phyloP scores from a whole-genome alignment of 2,113 vertebrate genomes.

The Diadophis punctatus region DNA sequence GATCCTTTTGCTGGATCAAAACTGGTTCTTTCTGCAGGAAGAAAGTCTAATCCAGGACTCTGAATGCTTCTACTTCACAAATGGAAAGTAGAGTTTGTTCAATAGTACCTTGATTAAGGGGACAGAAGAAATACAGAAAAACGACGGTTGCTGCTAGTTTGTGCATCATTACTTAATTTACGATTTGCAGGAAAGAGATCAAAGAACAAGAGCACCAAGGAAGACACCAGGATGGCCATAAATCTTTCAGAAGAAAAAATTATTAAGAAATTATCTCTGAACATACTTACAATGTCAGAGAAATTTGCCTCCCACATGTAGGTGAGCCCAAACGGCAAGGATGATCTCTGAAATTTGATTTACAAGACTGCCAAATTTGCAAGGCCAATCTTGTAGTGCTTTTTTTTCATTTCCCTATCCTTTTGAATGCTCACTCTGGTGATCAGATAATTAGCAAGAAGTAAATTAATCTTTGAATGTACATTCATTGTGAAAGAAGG shows the following conservation, averaged over 20 bases:
- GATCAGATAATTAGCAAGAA: not conserved
- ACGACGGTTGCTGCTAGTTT: not conserved
- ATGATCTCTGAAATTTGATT: not conserved
- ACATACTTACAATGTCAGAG: not conserved
- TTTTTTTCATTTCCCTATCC: not conserved
- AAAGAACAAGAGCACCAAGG: not conserved
- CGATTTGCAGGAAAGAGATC: not conserved
- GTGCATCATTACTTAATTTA: not conserved
- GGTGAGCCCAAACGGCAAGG: not conserved
- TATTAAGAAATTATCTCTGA: not conserved
- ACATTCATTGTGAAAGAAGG: not conserved
- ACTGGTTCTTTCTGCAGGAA: not conserved
- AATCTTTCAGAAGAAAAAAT: not conserved
- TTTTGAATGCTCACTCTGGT: not conserved
- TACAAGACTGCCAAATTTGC: not conserved
- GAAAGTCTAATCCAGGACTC: not conserved
- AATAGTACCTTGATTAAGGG: not conserved
- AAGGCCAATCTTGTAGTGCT: not conserved
- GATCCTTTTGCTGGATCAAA: not conserved
- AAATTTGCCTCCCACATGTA: not conserved
- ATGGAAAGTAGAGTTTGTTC: not conserved
- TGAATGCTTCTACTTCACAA: not conserved
- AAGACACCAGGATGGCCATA: not conserved
- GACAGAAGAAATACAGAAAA: not conserved
- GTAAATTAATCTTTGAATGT: not conserved